Base-by-base conservation (phyloP, 2,113 vertebrate genomes). In the Neodontobutis hainanensis region DNA sequence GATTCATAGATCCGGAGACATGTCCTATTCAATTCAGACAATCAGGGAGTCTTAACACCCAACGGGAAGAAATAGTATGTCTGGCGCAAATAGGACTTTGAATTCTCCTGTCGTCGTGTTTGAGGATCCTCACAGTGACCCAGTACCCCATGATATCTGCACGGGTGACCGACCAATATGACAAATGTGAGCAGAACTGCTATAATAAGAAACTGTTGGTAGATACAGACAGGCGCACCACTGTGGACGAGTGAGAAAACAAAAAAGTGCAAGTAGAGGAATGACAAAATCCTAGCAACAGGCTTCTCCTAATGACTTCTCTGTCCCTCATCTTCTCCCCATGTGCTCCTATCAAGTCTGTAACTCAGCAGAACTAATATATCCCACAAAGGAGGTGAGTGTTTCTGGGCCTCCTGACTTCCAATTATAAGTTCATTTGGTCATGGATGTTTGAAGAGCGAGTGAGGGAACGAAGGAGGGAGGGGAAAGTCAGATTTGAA, bases 341-440 rank as follows among this genome's bases (percentile, higher is more conserved):
- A 65, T 55, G 65, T 71, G 70, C 81, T 84, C 68, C 66, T 32
- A 73, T 82, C 78, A 80, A 53, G 56, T 66, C 63, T 8, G 27
- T 81, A 85, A 77, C 75, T 75, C 77, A 64, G 12, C 77, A 85
- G 75, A 85, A 89, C 81, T 82, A 87, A 87, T 87, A 78, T 78
- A 60, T 4, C 49, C 66, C 50, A 75, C 61, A 12, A 63, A 81
- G 78, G 78, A 76, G 76, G 64, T 32, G 78, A 78, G 66, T 59
- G 64, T 78, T 73, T 79, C 77, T 70, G 78, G 49, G 74, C 46
- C 77, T 62, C 84, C 75, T 70, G 77, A 84, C 83, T 87, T 84
- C 83, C 83, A 89, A 87, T 89, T 84, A 89, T 81, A 77, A 84
- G 85, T 84, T 77, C 78, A 76, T 89, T 87, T 89, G 75, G 83